Base-by-base conservation (phyloP, 2,113 vertebrate species). In the Thoracochromis brauschi region DNA sequence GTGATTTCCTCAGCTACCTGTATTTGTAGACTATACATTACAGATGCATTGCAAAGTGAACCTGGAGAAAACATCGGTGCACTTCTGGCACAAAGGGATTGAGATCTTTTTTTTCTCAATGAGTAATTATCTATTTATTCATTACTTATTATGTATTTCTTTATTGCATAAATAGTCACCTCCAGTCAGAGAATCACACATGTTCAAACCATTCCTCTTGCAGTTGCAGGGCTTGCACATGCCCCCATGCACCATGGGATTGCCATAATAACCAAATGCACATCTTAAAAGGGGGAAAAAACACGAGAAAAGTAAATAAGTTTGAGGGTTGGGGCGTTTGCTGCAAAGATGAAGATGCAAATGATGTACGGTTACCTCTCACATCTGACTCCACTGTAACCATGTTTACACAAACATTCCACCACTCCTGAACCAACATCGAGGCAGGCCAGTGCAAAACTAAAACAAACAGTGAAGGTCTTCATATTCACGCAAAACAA, bases 231-330 rank as follows among this genome's bases (percentile, higher is more conserved):
- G 97, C 78, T 96, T 96, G 91, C 98, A 98, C 87, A 92, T 96
- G 31, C 96, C 96, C 90, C 96, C 95, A 26, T 94, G 87, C 68
- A 91, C 94, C 84, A 95, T 80, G 42, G 97, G 97, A 89, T 97
- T 97, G 68, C 98, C 98, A 63, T 97, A 98, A 94, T 97, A 98
- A 85, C 98, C 97, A 10, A 96, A 93, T 82, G 97, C 96, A 95
- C 98, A 98, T 84, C 98, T 99, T 92, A 26, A 91, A 90, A 31
- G 33, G 12, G 12, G 51, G 16, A 1, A 24, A 13, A 38, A 19
- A 88, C 35, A 47, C 1, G 33, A 68, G 4, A 68, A 68, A 2
- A 3, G 26, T 33, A 3, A 78, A 49, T 78, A n/a, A n/a, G 26
- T 19, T 31, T 82, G 31, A 81, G 24, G 3, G 9, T 4, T 13